Evolutionary conservation across 2,113 vertebrate genomes (phyloP), one percentile per base, ranked within the genome.

Genomic region (Carassius auratus): DNA sequence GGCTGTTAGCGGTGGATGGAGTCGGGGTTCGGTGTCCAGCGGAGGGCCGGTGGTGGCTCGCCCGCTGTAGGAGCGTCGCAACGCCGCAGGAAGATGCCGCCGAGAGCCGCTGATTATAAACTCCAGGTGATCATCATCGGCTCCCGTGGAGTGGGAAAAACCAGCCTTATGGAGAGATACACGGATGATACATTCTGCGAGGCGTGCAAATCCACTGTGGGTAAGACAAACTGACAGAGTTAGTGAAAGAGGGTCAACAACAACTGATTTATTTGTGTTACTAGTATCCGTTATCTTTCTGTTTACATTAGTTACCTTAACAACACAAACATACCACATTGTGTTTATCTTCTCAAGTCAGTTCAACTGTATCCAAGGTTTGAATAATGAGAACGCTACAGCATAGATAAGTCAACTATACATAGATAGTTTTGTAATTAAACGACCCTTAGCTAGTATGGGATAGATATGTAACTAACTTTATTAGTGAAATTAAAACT

Each of bases 151-250:
- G 98, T 98, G 59, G 98, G 98, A 85, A 99, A 99, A 94, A 99
- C 98, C 90, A 99, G 98, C 92, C 94, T 99, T 12, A 99, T 99
- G 98, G 98, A 99, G 92, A 94, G 97, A 55, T 99, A 97, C 91
- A 99, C 98, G 6, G 98, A 99, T 93, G 98, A 98, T 91, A 99
- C 98, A 30, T 99, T 99, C 93, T 98, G 97, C 89, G 97, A 99
- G 95, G 97, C 98, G 87, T 99, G 98, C 96, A 99, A 99, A 94
- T 99, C 98, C 86, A 99, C 98, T 84, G 98, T 99, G 90, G 98
- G 98, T 99, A 95, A 96, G 98, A 71, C 0, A 17, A 36, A 61
- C 17, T 38, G 19, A 52, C 55, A 3, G 74, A n/a, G 23, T 23
- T 59, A 2, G 2, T 36, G 81, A 23, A 21, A 57, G 19, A 14